Conservation (phyloP, 2,113 vertebrate species). For the Antechinus stuartii region DNA sequence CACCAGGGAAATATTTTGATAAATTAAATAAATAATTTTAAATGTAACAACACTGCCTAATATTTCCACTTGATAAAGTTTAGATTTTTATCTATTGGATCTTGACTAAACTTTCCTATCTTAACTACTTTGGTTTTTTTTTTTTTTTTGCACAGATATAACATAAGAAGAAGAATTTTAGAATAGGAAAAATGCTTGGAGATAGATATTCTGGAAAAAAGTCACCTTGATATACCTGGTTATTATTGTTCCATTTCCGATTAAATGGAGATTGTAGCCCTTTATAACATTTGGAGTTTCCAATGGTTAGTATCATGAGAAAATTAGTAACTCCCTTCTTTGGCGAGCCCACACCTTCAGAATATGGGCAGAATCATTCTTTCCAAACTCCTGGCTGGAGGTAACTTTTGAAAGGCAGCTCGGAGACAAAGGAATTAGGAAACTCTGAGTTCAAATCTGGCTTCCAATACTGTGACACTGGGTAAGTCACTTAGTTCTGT, state of each 20-base stretch:
- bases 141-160: background rate
- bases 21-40: background rate
- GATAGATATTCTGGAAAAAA: background rate
- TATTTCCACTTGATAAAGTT: slow-evolving; percentile 37
- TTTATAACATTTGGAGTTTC: background rate
- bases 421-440: no score
- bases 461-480: background rate
- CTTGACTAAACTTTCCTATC: background rate
- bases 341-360: background rate
- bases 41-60: slow-evolving; percentile 38
- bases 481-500: background rate
- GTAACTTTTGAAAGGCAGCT: background rate
- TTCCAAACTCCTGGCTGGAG: background rate
- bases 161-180: slow-evolving; percentile 14
- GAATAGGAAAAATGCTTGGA: slow-evolving; percentile 1
- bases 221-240: background rate
- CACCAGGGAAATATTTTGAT: slow-evolving; percentile 26
- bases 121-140: background rate
- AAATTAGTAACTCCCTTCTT: background rate
- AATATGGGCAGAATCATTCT: background rate
- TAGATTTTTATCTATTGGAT: background rate
- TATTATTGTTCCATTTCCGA: background rate
- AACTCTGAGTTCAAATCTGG: background rate
- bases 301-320: background rate
- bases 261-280: background rate